These are phyloP conservation scores for Ceratina australensis DNA, from an alignment of 1,140 invertebrate genomes.

Conservation along the genomic window DNA sequence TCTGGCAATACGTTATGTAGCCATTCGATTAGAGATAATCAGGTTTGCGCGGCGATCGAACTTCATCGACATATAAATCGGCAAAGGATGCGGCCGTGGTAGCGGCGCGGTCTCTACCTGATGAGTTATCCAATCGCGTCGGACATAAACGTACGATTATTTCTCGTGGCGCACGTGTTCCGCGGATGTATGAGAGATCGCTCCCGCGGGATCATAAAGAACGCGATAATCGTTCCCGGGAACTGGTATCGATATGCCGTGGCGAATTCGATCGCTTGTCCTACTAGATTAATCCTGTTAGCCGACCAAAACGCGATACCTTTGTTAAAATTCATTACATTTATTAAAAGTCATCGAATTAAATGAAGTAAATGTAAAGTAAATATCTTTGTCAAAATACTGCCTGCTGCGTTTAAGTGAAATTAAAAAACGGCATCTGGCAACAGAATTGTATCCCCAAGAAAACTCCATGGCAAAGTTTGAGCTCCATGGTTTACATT, in stretches of 20 bases:
- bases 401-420: no score
- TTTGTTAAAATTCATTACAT: no score
- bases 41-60: constrained; percentile 58
- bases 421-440: no score
- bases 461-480: neutral
- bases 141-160: constrained; percentile 61
- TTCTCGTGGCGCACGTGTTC: constrained; percentile 35
- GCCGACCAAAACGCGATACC: no score
- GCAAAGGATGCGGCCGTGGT: constrained; percentile 47
- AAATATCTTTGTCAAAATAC: no score
- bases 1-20: constrained; percentile 56
- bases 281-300: no score
- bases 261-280: constrained; percentile 26
- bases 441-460: neutral
- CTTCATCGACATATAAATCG: constrained; percentile 71
- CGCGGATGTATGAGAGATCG: constrained; percentile 31
- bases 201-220: constrained; percentile 25
- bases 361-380: no score
- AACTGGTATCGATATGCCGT: constrained; percentile 20
- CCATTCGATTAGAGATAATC: constrained; percentile 65
- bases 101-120: constrained; percentile 55
- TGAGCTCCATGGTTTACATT: neutral
- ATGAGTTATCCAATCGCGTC: constrained; percentile 65
- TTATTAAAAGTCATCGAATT: no score
- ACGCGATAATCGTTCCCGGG: constrained; percentile 8